phyloP scores from a whole-genome alignment of 2,113 vertebrate genomes.

The Gavialis gangeticus region DNA sequence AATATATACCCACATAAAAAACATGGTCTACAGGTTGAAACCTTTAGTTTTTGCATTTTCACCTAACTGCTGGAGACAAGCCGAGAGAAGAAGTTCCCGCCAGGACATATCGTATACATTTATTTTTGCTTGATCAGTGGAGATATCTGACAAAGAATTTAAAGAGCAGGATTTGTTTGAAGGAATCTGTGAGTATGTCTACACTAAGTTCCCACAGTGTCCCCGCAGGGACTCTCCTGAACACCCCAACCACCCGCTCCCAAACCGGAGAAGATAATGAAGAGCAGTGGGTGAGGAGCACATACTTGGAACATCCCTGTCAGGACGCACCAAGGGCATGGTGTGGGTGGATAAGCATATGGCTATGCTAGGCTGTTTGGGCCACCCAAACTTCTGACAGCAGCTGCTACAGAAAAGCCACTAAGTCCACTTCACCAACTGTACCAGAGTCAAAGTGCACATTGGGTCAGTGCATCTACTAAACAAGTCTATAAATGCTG shows the following conservation, averaged over 20 bases:
- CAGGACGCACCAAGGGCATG: too few species aligned
- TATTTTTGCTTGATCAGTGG: fast-evolving
- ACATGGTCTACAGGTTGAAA: background rate
- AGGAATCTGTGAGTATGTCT: background rate
- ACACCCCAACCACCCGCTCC: background rate
- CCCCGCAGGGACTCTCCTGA: fast-evolving
- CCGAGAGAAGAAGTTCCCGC: background rate
- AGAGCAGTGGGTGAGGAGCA: background rate
- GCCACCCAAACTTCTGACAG: too few species aligned
- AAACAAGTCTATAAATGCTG: too few species aligned
- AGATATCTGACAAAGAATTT: background rate
- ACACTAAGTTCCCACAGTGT: too few species aligned
- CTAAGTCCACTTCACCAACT: too few species aligned
- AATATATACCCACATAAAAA: background rate
- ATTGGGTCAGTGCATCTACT: too few species aligned
- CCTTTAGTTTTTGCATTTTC: background rate
- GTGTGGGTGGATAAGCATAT: too few species aligned
- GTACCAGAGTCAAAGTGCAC: too few species aligned
- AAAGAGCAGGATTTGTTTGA: background rate
- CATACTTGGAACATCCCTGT: too few species aligned
- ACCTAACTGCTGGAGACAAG: background rate
- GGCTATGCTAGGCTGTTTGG: too few species aligned
- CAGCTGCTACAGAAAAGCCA: too few species aligned
- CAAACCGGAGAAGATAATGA: background rate
- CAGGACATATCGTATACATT: background rate